A percentile compares a stretch with the other conserved stretches of the same genome.
These are phyloP conservation scores for Madoqua kirkii DNA, from an alignment of 2,113 vertebrate genomes.

Conservation along the genomic window DNA sequence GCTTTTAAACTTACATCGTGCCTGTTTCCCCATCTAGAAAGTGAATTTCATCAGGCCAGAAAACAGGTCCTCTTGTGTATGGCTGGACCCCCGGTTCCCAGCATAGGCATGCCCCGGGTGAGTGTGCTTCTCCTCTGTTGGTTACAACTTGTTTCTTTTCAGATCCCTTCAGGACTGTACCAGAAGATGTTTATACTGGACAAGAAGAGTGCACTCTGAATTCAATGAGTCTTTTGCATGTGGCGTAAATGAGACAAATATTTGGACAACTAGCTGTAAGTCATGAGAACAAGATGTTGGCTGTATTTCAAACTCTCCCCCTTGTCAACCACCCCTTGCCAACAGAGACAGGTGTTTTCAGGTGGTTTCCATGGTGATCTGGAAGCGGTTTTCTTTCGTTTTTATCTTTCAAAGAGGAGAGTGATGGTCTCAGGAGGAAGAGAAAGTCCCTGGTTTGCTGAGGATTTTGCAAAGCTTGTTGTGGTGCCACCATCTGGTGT, in stretches of 20 bases:
- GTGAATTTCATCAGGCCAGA: not conserved
- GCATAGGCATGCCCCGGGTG: not conserved
- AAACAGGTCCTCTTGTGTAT: not conserved
- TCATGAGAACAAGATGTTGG: constrained; percentile 5
- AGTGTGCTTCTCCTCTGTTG: not conserved
- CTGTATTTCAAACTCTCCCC: not conserved
- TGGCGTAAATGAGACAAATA: constrained; percentile 7
- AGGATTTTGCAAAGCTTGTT: not conserved
- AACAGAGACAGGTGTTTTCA: not conserved
- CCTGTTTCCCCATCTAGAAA: not conserved
- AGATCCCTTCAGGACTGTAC: not conserved
- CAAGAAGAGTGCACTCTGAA: constrained; percentile 5
- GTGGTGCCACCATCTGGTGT: not conserved
- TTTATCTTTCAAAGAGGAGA: not conserved
- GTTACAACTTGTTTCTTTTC: not conserved
- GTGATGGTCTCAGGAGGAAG: not conserved
- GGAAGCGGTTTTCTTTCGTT: not conserved
- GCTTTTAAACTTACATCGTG: not conserved
- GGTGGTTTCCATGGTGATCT: not conserved
- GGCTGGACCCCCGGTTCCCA: fast-evolving
- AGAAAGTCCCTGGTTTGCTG: not conserved
- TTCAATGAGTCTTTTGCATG: not conserved
- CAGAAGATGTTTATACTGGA: constrained; percentile 2
- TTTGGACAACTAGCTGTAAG: constrained; percentile 4
- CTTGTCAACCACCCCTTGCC: not conserved